A percentile compares a stretch with the other conserved stretches of the same genome.
These are phyloP conservation scores for Carpatolechia fugitivella DNA, from an alignment of 2,888 invertebrate genomes.

Conservation along the genomic window DNA sequence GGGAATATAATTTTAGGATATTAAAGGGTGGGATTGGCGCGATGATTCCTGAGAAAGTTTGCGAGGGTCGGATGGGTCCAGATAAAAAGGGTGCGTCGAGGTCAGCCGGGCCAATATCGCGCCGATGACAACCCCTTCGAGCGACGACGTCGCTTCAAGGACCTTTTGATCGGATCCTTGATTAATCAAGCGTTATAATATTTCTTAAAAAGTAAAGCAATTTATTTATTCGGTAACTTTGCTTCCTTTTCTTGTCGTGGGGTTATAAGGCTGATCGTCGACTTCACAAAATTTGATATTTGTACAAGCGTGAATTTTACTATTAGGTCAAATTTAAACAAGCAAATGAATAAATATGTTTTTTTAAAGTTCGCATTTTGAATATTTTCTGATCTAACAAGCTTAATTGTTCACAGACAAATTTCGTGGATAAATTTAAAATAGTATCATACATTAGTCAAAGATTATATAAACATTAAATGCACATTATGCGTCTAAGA, in stretches of 20 bases:
- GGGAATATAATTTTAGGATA: slow-evolving; percentile 55
- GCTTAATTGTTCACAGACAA: too few species aligned
- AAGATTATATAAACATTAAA: too few species aligned
- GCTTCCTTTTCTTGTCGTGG: not conserved
- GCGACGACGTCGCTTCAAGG: slow-evolving; percentile 25
- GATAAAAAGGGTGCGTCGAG: slow-evolving; percentile 64
- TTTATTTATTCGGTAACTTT: not conserved
- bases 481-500: too few species aligned
- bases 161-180: slow-evolving; percentile 26
- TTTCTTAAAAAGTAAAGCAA: not conserved
- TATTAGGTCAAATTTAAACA: too few species aligned
- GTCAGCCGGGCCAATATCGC: slow-evolving; percentile 48
- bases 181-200: slow-evolving; percentile 10
- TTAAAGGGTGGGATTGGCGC: slow-evolving; percentile 48
- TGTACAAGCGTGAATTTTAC: too few species aligned
- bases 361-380: too few species aligned
- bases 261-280: too few species aligned
- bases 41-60: slow-evolving; percentile 62
- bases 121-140: slow-evolving; percentile 44
- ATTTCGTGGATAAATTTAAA: too few species aligned
- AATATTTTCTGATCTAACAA: too few species aligned
- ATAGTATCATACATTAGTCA: too few species aligned
- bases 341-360: too few species aligned
- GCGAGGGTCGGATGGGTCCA: slow-evolving; percentile 55
- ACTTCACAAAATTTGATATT: too few species aligned